Evolutionary conservation across 2,797 vertebrate species (phyloP), one percentile per base, ranked within the genome.

Genomic region (Otolemur crassicaudatus): DNA sequence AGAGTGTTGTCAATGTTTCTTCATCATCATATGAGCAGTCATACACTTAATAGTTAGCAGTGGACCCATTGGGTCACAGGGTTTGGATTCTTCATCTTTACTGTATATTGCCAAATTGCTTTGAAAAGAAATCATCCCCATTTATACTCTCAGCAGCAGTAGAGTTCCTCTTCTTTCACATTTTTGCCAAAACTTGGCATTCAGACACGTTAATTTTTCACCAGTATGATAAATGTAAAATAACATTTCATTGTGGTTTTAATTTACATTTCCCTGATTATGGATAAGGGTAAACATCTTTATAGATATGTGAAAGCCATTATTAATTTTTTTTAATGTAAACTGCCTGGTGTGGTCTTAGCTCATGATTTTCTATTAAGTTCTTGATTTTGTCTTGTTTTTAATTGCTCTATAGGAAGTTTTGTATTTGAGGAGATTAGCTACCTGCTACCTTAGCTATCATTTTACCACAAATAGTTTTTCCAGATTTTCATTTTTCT

Each of bases 251-350:
- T 37, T 79, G 77, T 80, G 77, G 37, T 27, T 89, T 94, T 94
- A 63, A 90, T 94, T 77, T 95, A 40, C 53, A 86, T 85, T 84
- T 82, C 43, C 53, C 56, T 70, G 25, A 65, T 67, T 90, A 58
- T 22, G 82, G 49, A 87, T 53, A 58, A 83, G 27, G 67, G 40
- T 20, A 82, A 29, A 82, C 79, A 40, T 82, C 29, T 13, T 49
- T 83, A 58, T 22, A 85, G 61, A 70, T 56, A n/a, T 69, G 46
- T 73, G 70, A 53, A 93, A 87, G 40, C 46, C 63, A 46, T 72
- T 69, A 49, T 95, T 22, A 58, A 72, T 84, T 96, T 95, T 82
- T 77, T 70, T 77, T 70, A 46, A 85, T 60, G n/a, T 92, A 80
- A 96, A 90, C 31, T 69, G 29, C 16, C 40, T 79, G 34, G 34